These are phyloP conservation scores for Protonemura montana DNA, from an alignment of 2,888 invertebrate genomes.

Conservation along the genomic window DNA sequence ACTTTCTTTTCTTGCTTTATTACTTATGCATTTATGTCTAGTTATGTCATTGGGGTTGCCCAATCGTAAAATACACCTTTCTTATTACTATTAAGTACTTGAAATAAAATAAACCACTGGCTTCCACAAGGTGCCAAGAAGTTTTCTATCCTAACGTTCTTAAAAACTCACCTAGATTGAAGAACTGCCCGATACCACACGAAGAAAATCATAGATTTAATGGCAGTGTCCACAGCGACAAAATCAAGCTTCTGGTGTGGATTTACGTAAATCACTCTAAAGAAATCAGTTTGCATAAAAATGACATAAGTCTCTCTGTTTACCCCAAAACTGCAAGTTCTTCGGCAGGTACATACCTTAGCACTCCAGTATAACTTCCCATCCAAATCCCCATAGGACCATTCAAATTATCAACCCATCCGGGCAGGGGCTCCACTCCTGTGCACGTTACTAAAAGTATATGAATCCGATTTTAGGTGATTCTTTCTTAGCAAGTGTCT, in stretches of 20 bases:
- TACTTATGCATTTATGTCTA: no score
- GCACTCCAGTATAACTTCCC: conserved; percentile 60
- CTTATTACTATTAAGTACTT: no score
- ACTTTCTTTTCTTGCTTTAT: no score
- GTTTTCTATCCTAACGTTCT: no score
- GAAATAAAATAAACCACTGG: no score
- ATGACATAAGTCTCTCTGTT: not conserved
- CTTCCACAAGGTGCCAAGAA: no score
- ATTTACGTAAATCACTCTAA: not conserved
- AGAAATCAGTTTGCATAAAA: not conserved
- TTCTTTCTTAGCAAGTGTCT: no score
- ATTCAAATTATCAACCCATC: conserved; percentile 92
- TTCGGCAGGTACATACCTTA: conserved; percentile 54
- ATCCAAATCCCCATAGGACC: conserved; percentile 71
- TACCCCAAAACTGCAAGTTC: not conserved
- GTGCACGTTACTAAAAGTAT: conserved; percentile 65
- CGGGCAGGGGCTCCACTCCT: conserved; percentile 76
- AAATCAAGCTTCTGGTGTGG: not conserved
- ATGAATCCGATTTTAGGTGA: no score
- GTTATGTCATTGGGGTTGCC: no score
- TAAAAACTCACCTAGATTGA: not conserved
- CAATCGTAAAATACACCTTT: no score
- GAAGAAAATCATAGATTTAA: conserved; percentile 5
- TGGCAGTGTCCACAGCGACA: not conserved
- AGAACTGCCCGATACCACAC: conserved; percentile 13